A percentile compares a stretch with the other conserved stretches of the same genome.
Evolutionary conservation across 2,797 vertebrate genomes (phyloP).

Genomic region (Bucorvus abyssinicus): DNA sequence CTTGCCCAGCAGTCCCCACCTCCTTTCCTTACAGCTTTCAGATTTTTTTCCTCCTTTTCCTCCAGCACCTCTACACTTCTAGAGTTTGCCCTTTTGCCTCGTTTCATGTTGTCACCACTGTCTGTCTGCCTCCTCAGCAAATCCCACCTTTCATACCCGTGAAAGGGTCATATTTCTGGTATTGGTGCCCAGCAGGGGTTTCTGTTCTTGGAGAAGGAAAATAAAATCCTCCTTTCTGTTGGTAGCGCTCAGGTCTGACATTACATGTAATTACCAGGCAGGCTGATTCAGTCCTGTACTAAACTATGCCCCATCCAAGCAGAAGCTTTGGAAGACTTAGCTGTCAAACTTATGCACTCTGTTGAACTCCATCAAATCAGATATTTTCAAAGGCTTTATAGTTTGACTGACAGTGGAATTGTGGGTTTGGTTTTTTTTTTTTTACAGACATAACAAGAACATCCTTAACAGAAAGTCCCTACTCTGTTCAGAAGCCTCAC

Average conservation of each 20-base stretch:
- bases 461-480: neutral
- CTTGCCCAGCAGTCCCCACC: neutral
- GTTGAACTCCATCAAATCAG: neutral
- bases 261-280: neutral
- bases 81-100: neutral
- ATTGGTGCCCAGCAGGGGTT: neutral
- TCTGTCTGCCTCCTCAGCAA: neutral
- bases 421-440: neutral
- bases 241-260: neutral
- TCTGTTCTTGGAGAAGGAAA: neutral
- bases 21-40: neutral
- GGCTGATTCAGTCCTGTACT: neutral
- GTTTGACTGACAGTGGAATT: neutral
- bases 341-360: neutral
- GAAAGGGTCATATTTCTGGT: neutral
- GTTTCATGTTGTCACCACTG: rapidly evolving
- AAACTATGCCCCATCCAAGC: neutral
- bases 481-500: neutral
- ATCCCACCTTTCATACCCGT: neutral
- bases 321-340: neutral
- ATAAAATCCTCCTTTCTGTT: neutral
- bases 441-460: neutral
- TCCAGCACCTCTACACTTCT: neutral
- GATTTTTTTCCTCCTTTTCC: neutral
- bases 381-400: neutral